A percentile compares a stretch with the other conserved stretches of the same genome.
phyloP scores from a whole-genome alignment of 1,140 invertebrate genomes.

The Drepana arcuata region DNA sequence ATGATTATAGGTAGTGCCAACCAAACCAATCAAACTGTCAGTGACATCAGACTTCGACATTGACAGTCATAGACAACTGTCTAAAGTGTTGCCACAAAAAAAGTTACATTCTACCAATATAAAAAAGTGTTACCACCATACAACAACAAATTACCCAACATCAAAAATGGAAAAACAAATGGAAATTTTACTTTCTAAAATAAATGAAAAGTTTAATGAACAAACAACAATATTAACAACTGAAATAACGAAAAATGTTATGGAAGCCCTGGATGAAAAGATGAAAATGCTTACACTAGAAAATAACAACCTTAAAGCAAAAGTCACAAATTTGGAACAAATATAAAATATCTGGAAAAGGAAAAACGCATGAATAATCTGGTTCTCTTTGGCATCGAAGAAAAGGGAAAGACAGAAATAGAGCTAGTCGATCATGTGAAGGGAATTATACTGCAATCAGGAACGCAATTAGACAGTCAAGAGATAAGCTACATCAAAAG shows the following conservation, averaged over 20 bases:
- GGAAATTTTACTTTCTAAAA: no score
- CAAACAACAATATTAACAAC: constrained; percentile 17
- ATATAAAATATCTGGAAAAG: constrained; percentile 11
- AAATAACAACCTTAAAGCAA: constrained; percentile 18
- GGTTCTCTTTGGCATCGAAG: constrained; percentile 19
- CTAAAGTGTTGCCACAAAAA: no score
- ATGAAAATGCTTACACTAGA: constrained; percentile 15
- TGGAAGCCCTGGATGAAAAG: constrained; percentile 17
- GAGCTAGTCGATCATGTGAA: constrained; percentile 10
- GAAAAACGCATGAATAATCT: constrained; percentile 21
- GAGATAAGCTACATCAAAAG: constrained; percentile 14
- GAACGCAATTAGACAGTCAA: constrained; percentile 8
- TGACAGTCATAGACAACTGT: no score
- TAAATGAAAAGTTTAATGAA: constrained; percentile 16
- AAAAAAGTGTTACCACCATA: no score
- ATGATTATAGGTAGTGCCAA: no score
- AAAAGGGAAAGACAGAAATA: constrained; percentile 11
- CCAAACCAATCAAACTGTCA: no score
- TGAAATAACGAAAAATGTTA: constrained; percentile 19
- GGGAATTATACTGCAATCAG: constrained; percentile 9
- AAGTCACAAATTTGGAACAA: constrained; percentile 13
- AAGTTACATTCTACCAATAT: no score
- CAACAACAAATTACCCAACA: no score
- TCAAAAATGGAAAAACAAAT: no score
- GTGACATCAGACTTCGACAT: no score